These are phyloP conservation scores for Artibeus jamaicensis DNA, from an alignment of 2,797 vertebrate species.

Conservation along the genomic window DNA sequence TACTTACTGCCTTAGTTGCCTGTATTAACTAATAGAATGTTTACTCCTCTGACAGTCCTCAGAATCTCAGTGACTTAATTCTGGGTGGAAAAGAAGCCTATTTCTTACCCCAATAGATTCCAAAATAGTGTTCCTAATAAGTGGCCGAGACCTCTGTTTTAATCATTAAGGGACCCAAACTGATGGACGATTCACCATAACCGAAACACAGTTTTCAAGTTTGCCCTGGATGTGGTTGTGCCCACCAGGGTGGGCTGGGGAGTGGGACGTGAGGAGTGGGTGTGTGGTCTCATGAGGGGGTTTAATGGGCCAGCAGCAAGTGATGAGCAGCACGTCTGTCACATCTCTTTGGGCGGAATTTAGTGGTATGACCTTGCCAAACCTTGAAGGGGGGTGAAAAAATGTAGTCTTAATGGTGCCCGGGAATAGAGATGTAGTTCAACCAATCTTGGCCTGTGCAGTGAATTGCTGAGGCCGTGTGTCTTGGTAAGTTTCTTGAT, in stretches of 20 bases:
- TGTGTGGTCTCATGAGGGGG: neutral
- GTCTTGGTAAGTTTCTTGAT: too few species aligned
- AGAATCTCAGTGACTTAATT: neutral
- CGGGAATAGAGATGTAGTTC: neutral
- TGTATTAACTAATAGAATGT: neutral
- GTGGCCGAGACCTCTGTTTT: neutral
- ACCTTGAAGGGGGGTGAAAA: neutral
- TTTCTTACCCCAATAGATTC: neutral
- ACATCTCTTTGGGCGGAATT: neutral
- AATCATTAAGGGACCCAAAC: neutral
- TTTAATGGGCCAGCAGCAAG: neutral
- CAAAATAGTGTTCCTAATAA: neutral
- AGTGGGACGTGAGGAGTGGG: neutral
- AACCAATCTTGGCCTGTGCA: accelerated
- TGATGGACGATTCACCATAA: neutral
- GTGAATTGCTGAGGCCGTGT: neutral
- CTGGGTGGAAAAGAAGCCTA: neutral
- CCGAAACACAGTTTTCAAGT: neutral
- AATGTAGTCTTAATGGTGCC: neutral
- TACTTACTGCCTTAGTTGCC: neutral
- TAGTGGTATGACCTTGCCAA: too few species aligned
- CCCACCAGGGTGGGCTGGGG: neutral
- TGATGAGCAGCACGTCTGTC: neutral
- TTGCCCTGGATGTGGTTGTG: neutral
- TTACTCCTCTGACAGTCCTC: neutral